phyloP scores from a whole-genome alignment of 2,797 vertebrate species.

The Hapalemur alaotrensis region DNA sequence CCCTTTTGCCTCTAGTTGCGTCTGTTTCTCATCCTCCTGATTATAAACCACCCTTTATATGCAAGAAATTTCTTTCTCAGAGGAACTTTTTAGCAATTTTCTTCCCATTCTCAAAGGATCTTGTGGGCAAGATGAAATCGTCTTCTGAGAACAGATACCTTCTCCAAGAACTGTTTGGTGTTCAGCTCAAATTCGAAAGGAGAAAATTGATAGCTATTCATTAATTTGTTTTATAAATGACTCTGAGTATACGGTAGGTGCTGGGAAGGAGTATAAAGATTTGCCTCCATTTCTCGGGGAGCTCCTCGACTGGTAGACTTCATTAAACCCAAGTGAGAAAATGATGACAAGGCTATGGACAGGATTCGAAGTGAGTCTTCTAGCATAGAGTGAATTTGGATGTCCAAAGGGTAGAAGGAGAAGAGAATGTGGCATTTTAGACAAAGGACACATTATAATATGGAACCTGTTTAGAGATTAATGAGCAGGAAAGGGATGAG shows the following conservation, averaged over 20 bases:
- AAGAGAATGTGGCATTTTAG: not conserved
- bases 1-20: not conserved
- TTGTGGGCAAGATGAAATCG: not conserved
- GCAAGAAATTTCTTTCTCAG: not conserved
- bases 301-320: not conserved
- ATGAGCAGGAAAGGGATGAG: not conserved
- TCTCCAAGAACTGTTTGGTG: not conserved
- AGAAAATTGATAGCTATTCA: not conserved
- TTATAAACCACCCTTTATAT: not conserved
- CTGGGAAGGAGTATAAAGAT: not conserved
- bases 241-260: not conserved
- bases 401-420: not conserved
- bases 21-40: not conserved
- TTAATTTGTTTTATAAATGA: not conserved
- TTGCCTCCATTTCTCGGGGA: not conserved
- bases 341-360: not conserved
- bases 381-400: not conserved
- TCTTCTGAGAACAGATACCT: not conserved
- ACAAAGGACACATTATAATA: not conserved
- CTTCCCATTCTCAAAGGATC: not conserved
- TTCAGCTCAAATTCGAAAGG: not conserved
- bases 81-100: not conserved
- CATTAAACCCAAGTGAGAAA: not conserved
- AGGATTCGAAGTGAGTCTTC: not conserved
- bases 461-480: not conserved